A percentile compares a stretch with the other conserved stretches of the same genome.
Conservation (phyloP, 1,140 invertebrate species). For the Neuroterus valhalla region DNA sequence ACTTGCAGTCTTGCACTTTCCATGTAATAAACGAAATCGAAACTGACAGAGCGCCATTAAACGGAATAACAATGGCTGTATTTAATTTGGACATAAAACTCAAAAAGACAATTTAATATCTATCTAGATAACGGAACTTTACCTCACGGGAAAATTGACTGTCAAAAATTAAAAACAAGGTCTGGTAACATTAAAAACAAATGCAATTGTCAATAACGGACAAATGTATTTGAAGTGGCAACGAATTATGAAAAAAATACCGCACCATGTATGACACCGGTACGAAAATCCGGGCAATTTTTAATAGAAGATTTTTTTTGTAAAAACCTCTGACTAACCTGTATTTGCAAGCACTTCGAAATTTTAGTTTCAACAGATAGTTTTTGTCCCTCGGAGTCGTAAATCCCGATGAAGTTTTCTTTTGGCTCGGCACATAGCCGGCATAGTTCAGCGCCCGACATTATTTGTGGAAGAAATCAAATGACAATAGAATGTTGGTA, state of each 20-base stretch:
- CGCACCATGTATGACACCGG: no score
- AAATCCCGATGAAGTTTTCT: slow-evolving; percentile 70
- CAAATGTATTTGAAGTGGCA: no score
- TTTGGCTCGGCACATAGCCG: slow-evolving; percentile 76
- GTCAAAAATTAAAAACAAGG: no score
- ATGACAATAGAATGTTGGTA: slow-evolving; percentile 1
- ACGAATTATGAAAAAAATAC: no score
- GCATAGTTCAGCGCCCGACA: slow-evolving; percentile 70
- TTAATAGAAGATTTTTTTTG: no score
- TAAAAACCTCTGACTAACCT: slow-evolving; percentile 57
- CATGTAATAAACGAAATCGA: no score
- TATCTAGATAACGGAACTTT: background rate
- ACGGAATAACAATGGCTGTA: background rate
- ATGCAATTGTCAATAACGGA: no score
- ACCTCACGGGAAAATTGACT: no score
- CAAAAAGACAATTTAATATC: background rate
- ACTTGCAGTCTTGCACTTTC: no score
- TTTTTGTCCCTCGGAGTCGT: slow-evolving; percentile 71
- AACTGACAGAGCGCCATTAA: no score
- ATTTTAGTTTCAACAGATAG: slow-evolving; percentile 72
- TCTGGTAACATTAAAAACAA: no score
- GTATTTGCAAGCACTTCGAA: slow-evolving; percentile 73
- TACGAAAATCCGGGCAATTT: no score
- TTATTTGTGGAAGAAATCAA: slow-evolving; percentile 49
- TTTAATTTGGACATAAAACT: background rate